These are phyloP conservation scores for Parotocinclus haroldoi DNA, from an alignment of 2,797 vertebrate species.

Conservation along the genomic window DNA sequence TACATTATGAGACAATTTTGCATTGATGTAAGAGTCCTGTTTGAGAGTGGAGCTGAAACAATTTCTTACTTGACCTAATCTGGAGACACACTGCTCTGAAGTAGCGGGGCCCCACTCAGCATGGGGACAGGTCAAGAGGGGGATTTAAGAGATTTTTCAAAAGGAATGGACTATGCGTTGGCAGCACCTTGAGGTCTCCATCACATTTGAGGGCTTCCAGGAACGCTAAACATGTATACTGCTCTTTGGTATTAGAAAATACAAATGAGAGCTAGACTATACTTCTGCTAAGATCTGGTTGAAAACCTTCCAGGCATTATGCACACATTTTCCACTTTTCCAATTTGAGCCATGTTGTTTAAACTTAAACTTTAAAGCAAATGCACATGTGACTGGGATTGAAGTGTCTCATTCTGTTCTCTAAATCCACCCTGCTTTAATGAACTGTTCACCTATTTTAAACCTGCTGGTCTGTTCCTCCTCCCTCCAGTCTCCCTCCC, in stretches of 20 bases:
- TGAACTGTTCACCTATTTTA: slow-evolving; percentile 44
- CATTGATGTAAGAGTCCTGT: too few species aligned
- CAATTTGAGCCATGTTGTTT: background rate
- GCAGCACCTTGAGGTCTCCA: slow-evolving; percentile 16
- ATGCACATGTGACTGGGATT: slow-evolving; percentile 12
- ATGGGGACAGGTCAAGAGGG: too few species aligned
- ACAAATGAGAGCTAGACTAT: too few species aligned
- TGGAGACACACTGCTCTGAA: too few species aligned
- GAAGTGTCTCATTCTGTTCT: slow-evolving; percentile 25
- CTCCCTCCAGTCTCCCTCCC: slow-evolving; percentile 19
- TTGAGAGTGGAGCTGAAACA: too few species aligned
- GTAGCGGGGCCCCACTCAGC: too few species aligned
- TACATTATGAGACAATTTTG: too few species aligned
- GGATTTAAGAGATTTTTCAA: background rate
- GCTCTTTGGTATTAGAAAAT: too few species aligned
- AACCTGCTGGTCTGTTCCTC: slow-evolving; percentile 17
- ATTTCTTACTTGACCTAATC: too few species aligned
- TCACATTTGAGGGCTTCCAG: slow-evolving; percentile 22
- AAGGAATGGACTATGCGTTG: background rate
- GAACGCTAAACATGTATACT: background rate
- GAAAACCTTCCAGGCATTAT: too few species aligned
- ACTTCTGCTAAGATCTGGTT: too few species aligned
- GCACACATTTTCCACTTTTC: slow-evolving; percentile 1
- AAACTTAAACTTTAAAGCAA: background rate
- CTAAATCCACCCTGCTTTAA: slow-evolving; percentile 23